These are phyloP conservation scores for Perccottus glenii DNA, from an alignment of 2,113 vertebrate species.

Conservation along the genomic window DNA sequence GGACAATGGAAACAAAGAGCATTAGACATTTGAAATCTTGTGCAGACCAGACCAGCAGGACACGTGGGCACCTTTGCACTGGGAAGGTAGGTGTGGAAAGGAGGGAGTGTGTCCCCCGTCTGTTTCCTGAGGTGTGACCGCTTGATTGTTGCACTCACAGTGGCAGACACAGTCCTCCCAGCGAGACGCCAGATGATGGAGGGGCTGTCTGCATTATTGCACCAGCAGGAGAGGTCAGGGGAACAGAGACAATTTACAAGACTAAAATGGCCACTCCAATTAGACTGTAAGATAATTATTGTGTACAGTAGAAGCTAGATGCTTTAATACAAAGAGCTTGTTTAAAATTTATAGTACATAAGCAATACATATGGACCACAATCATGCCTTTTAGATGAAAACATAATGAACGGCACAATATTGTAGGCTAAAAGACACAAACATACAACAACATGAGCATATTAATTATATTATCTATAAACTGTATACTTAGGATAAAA, in stretches of 20 bases:
- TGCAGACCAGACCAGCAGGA: slow-evolving; percentile 21
- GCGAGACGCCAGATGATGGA: slow-evolving; percentile 50
- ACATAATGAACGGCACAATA: no score
- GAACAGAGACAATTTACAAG: neutral
- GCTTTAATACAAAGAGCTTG: no score
- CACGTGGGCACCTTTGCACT: slow-evolving; percentile 32
- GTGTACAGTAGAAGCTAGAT: no score
- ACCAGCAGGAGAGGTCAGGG: slow-evolving; percentile 3
- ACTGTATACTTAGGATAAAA: no score
- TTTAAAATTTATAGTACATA: no score
- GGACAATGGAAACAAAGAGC: no score
- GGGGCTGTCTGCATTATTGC: slow-evolving; percentile 25
- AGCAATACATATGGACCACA: no score
- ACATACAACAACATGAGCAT: no score
- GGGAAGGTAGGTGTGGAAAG: slow-evolving; percentile 20
- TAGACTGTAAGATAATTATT: no score
- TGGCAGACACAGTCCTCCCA: slow-evolving; percentile 47
- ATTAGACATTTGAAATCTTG: slow-evolving; percentile 6
- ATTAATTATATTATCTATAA: no score
- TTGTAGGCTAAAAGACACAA: no score
- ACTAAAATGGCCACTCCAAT: neutral
- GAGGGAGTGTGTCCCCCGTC: slow-evolving; percentile 30
- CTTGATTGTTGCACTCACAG: slow-evolving; percentile 56
- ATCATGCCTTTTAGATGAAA: no score
- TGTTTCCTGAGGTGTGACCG: slow-evolving; percentile 60